These are phyloP conservation scores for Autographa gamma DNA, from an alignment of 2,888 invertebrate genomes.

Conservation along the genomic window DNA sequence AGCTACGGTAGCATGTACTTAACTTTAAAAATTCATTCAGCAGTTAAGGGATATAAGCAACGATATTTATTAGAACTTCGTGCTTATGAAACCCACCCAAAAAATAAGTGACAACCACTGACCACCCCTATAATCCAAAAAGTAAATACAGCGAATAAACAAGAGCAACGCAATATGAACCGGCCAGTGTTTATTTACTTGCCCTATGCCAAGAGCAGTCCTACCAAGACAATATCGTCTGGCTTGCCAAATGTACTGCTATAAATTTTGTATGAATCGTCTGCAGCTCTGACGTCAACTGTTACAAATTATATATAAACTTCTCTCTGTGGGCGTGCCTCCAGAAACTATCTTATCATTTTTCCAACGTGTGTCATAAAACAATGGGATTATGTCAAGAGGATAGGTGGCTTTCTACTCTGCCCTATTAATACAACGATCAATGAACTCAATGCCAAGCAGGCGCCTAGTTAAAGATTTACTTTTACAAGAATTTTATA, in stretches of 20 bases:
- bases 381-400: conserved; percentile 9
- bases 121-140: conserved; percentile 1
- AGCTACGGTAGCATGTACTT: too few species aligned
- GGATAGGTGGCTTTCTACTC: not conserved
- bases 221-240: conserved; percentile 40
- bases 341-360: not conserved
- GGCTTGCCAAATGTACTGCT: conserved; percentile 47
- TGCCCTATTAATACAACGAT: not conserved
- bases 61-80: not conserved
- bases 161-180: conserved; percentile 23
- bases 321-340: not conserved
- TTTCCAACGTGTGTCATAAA: conserved; percentile 1
- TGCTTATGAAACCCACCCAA: not conserved
- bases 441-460: not conserved
- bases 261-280: conserved; percentile 44
- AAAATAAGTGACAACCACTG: not conserved
- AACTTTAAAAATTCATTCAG: not conserved
- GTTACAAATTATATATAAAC: conserved; percentile 28
- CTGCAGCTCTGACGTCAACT: conserved; percentile 27
- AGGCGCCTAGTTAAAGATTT: not conserved
- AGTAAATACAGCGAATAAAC: conserved; percentile 17
- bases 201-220: conserved; percentile 39
- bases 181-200: conserved; percentile 41
- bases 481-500: not conserved
- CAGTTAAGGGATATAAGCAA: not conserved